Evolutionary conservation across 2,888 invertebrate genomes (phyloP).

Genomic region (Tupiocoris notatus): DNA sequence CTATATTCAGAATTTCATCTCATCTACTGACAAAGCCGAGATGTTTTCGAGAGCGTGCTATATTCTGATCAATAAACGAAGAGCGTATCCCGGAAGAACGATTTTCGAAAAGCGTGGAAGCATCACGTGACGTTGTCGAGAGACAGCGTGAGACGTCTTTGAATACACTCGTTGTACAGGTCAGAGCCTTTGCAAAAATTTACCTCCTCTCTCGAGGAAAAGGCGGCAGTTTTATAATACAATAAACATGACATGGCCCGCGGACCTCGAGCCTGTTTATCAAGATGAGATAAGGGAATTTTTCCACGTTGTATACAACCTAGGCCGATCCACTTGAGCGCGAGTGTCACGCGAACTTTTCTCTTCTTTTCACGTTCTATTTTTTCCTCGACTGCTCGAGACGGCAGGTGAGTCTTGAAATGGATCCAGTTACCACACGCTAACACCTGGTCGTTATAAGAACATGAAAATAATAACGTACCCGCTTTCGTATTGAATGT

Average conservation of each 20-base stretch:
- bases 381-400: not conserved
- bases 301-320: constrained; percentile 30
- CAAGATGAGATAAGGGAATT: constrained; percentile 40
- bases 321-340: not conserved
- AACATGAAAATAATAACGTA: constrained; percentile 11
- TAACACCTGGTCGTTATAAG: constrained; percentile 13
- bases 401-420: constrained; percentile 16
- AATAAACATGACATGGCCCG: constrained; percentile 36
- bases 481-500: too few species aligned
- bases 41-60: too few species aligned
- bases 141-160: not conserved
- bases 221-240: constrained; percentile 41
- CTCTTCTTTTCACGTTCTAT: constrained; percentile 14
- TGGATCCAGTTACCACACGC: constrained; percentile 33
- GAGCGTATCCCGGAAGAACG: too few species aligned
- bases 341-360: constrained; percentile 33
- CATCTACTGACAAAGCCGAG: too few species aligned
- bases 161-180: not conserved
- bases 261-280: constrained; percentile 10
- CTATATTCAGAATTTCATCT: too few species aligned
- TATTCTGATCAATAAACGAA: too few species aligned
- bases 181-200: not conserved
- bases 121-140: not conserved
- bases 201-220: constrained; percentile 2
- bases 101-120: not conserved